These are phyloP conservation scores for Damaliscus lunatus DNA, from an alignment of 2,113 vertebrate species.

Conservation along the genomic window DNA sequence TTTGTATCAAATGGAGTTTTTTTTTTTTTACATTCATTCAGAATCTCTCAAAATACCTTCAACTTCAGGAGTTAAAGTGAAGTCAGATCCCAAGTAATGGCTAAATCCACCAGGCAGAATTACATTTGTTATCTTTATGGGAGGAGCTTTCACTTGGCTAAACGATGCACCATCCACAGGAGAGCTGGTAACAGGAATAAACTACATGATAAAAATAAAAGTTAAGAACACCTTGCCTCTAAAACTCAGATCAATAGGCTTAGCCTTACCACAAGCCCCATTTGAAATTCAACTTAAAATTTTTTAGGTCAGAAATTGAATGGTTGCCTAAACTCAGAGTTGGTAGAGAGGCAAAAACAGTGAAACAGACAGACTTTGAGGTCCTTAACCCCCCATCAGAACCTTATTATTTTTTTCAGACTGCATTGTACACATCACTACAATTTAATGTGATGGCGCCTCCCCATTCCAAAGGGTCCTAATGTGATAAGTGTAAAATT, in stretches of 20 bases:
- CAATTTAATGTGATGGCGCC: neutral
- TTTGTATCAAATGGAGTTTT: too few species aligned
- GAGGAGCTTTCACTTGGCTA: conserved; percentile 70
- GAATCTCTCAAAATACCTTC: too few species aligned
- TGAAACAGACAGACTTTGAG: neutral
- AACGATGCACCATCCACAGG: conserved; percentile 75
- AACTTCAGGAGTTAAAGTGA: too few species aligned
- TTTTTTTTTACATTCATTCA: too few species aligned
- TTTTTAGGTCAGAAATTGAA: neutral
- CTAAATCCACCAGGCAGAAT: conserved; percentile 72
- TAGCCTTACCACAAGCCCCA: neutral
- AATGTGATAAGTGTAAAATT: neutral
- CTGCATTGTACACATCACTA: neutral
- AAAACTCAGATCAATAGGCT: neutral
- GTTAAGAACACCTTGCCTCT: neutral
- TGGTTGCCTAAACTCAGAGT: neutral
- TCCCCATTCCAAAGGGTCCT: neutral
- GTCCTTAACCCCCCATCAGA: neutral
- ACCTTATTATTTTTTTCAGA: neutral
- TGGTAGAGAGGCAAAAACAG: neutral
- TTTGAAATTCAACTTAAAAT: neutral
- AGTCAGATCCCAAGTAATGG: too few species aligned
- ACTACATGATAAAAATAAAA: conserved; percentile 55
- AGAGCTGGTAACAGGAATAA: conserved; percentile 66
- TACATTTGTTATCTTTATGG: conserved; percentile 77